Percentiles rank a stretch among this genome's conserved stretches.
Evolutionary conservation across 2,797 vertebrate genomes (phyloP).

Genomic region (Hirundo rustica): DNA sequence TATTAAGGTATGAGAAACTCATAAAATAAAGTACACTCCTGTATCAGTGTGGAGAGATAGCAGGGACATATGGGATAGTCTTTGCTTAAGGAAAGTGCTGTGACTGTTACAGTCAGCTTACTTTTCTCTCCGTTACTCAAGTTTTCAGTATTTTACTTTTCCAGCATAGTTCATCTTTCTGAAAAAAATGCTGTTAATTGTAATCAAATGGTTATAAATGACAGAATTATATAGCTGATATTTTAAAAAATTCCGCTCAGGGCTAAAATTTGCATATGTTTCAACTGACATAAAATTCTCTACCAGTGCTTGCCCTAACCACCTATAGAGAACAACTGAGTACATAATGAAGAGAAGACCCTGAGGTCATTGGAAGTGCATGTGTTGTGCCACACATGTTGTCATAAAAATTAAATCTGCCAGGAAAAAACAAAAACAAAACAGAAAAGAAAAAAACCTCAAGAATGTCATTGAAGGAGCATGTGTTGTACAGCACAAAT

Average conservation of each 20-base stretch:
- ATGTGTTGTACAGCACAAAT: background rate
- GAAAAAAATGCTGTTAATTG: constrained; percentile 56
- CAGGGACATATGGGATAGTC: background rate
- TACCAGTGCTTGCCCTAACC: background rate
- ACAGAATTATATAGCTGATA: background rate
- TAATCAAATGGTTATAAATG: constrained; percentile 36
- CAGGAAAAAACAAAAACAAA: background rate
- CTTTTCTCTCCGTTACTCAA: constrained; percentile 53
- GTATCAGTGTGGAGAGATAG: background rate
- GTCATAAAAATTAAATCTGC: background rate
- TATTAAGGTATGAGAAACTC: background rate
- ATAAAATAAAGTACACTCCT: background rate
- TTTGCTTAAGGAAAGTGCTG: constrained; percentile 22
- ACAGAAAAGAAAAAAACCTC: background rate
- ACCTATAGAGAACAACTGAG: background rate
- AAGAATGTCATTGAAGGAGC: background rate
- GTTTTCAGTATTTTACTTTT: constrained; percentile 49
- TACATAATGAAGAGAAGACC: background rate
- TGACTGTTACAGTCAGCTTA: background rate
- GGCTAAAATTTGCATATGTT: constrained; percentile 10
- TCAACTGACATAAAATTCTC: background rate
- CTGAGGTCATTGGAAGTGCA: background rate
- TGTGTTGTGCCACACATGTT: background rate
- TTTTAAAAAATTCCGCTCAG: constrained; percentile 27
- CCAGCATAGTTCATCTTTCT: background rate